Evolutionary conservation across 2,113 vertebrate species (phyloP).

Genomic region (Erpornis zantholeuca): DNA sequence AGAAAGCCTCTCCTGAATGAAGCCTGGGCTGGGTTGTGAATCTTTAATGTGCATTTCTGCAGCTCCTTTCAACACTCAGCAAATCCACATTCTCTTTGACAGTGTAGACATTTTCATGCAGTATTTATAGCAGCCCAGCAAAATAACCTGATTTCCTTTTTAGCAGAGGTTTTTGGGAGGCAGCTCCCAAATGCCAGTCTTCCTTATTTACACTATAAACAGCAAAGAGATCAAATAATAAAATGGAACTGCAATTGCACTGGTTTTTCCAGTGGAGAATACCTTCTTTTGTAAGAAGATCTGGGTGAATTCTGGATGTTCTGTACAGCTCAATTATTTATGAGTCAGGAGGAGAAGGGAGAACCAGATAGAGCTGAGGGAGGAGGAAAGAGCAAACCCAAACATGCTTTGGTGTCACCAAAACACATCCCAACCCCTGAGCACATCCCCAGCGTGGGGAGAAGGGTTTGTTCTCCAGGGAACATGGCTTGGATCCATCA

Average conservation of each 20-base stretch:
- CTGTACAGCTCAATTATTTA: not conserved
- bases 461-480: not conserved
- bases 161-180: not conserved
- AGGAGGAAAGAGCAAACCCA: not conserved
- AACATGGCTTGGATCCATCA: not conserved
- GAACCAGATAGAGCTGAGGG: not conserved
- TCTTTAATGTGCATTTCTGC: conserved; percentile 10
- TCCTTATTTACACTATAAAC: not conserved
- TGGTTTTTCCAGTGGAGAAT: not conserved
- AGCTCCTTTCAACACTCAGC: not conserved
- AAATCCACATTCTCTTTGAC: not conserved
- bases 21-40: not conserved
- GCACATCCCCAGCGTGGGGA: rapidly evolving
- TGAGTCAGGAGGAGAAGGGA: not conserved
- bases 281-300: not conserved
- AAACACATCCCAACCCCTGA: not conserved
- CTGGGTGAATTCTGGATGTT: not conserved
- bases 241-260: not conserved
- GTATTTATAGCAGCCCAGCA: not conserved
- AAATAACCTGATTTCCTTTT: not conserved
- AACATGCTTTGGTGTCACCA: rapidly evolving
- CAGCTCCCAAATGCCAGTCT: not conserved
- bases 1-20: not conserved
- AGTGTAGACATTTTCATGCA: not conserved
- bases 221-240: not conserved